Evolutionary conservation across 2,888 invertebrate genomes (phyloP).

Genomic region (Morinoia aosen): DNA sequence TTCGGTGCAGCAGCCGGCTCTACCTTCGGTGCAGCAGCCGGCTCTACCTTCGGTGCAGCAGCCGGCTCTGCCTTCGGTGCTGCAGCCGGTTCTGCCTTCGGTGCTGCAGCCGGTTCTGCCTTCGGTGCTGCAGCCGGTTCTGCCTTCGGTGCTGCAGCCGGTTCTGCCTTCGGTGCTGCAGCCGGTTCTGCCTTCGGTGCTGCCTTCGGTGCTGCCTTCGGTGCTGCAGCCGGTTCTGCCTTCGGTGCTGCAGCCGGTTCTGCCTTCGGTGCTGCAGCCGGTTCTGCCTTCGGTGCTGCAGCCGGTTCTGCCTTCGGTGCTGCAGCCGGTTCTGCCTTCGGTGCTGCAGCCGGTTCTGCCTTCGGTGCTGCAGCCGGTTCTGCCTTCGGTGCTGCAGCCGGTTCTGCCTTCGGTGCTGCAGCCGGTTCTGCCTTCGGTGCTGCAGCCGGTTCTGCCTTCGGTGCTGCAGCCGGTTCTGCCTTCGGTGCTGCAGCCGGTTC

Average conservation of each 20-base stretch:
- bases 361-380: not conserved
- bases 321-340: not conserved
- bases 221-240: not conserved
- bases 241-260: not conserved
- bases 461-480: not conserved
- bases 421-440: not conserved
- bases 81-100: not conserved
- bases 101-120: not conserved
- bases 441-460: not conserved
- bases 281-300: not conserved
- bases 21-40: not conserved
- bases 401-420: not conserved
- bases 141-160: not conserved
- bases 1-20: not conserved
- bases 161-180: not conserved
- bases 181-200: not conserved
- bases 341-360: not conserved
- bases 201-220: not conserved
- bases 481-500: not conserved
- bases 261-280: conserved; percentile 6
- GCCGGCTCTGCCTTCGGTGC: conserved; percentile 10
- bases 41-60: not conserved
- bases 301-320: conserved; percentile 1
- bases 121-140: not conserved
- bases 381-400: not conserved